Conservation (phyloP, 2,888 invertebrate genomes). For the Gnatocerus cornutus region DNA sequence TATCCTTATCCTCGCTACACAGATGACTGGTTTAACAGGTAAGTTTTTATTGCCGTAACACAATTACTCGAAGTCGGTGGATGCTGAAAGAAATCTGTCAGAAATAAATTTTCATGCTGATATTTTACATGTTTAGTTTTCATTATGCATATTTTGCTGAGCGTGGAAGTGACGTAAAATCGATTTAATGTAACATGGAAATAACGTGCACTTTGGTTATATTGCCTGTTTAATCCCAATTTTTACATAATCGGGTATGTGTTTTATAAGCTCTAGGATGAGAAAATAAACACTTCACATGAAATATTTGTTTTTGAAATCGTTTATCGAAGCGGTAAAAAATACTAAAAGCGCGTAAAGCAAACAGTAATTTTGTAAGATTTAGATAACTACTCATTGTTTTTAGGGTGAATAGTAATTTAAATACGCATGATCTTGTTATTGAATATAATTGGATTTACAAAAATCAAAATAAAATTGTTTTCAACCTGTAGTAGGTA, state of each 20-base stretch:
- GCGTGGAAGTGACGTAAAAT: conserved; percentile 25
- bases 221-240: conserved; percentile 6
- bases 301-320: too few relatives aligned
- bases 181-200: conserved; percentile 16
- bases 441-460: too few relatives aligned
- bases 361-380: too few relatives aligned
- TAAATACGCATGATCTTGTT: conserved; percentile 9
- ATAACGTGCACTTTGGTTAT: conserved; percentile 25
- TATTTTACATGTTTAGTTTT: neutral
- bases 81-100: neutral
- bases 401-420: conserved; percentile 5
- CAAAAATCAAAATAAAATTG: too few relatives aligned
- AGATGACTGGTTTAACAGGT: conserved; percentile 99
- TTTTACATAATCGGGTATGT: neutral
- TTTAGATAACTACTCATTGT: too few relatives aligned
- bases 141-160: conserved; percentile 23
- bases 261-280: neutral
- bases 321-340: too few relatives aligned
- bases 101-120: neutral
- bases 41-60: conserved; percentile 48
- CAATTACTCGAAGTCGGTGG: neutral
- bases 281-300: too few relatives aligned
- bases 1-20: conserved; percentile 99
- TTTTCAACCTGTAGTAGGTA: too few relatives aligned
- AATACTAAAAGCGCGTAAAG: too few relatives aligned